These are phyloP conservation scores for Ashinkailepas kermadecensis DNA, from an alignment of 2,888 invertebrate species.

Conservation along the genomic window DNA sequence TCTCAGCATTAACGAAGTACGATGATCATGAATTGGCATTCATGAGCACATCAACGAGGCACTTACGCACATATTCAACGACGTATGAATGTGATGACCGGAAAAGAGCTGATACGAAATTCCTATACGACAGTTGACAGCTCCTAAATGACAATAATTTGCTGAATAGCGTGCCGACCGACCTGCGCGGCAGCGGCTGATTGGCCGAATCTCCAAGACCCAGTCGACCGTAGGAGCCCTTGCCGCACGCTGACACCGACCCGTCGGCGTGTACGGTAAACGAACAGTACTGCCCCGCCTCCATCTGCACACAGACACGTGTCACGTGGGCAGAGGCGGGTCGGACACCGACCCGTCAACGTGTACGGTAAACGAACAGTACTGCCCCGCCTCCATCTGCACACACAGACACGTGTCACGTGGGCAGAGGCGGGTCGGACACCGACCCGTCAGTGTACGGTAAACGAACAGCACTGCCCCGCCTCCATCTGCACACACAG, in stretches of 20 bases:
- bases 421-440: conserved; percentile 41
- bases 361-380: conserved; percentile 55
- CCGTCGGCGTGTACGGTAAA: conserved; percentile 56
- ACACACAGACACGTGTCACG: conserved; percentile 46
- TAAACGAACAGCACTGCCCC: not conserved
- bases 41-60: too few species aligned
- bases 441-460: not conserved
- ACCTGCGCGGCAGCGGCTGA: conserved; percentile 54
- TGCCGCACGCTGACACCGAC: conserved; percentile 55
- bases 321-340: conserved; percentile 41
- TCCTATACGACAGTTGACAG: too few species aligned
- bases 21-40: too few species aligned
- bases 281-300: conserved; percentile 59
- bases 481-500: too few species aligned
- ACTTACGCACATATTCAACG: too few species aligned
- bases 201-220: conserved; percentile 59
- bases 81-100: too few species aligned
- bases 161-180: conserved; percentile 47
- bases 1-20: too few species aligned
- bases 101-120: too few species aligned
- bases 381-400: conserved; percentile 56
- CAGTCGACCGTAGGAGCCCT: conserved; percentile 56
- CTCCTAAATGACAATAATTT: too few species aligned
- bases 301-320: conserved; percentile 51
- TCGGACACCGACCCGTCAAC: conserved; percentile 36